Percentiles rank a stretch among this genome's conserved stretches.
Evolutionary conservation across 2,113 vertebrate species (phyloP).

Genomic region (Halcyon malimbica): DNA sequence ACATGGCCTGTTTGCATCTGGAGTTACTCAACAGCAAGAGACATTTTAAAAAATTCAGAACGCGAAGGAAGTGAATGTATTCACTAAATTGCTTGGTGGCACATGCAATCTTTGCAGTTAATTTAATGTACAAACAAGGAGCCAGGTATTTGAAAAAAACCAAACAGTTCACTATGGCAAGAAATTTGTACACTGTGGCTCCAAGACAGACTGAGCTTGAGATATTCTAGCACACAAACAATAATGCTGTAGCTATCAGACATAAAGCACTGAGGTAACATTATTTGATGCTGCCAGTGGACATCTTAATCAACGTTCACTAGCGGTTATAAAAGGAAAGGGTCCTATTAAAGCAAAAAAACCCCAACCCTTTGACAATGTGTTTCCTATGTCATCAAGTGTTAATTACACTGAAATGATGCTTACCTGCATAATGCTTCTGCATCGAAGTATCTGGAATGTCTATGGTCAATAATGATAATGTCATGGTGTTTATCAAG

Average conservation of each 20-base stretch:
- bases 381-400: not conserved
- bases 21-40: not conserved
- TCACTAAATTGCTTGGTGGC: not conserved
- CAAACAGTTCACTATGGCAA: not conserved
- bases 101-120: not conserved
- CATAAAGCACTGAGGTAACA: not conserved
- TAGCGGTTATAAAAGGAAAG: not conserved
- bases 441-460: constrained; percentile 92
- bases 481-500: constrained; percentile 94
- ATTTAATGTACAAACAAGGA: not conserved
- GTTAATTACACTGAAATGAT: not conserved
- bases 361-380: no score
- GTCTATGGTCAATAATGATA: constrained; percentile 94
- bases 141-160: not conserved
- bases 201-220: not conserved
- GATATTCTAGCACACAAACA: not conserved
- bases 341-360: not conserved
- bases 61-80: not conserved
- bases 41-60: not conserved
- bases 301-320: fast-evolving
- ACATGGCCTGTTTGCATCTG: not conserved
- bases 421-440: constrained; percentile 93
- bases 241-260: not conserved
- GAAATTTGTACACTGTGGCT: not conserved
- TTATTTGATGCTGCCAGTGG: not conserved